Conservation (phyloP, 2,797 vertebrate species). For the Oreochromis grahami region DNA sequence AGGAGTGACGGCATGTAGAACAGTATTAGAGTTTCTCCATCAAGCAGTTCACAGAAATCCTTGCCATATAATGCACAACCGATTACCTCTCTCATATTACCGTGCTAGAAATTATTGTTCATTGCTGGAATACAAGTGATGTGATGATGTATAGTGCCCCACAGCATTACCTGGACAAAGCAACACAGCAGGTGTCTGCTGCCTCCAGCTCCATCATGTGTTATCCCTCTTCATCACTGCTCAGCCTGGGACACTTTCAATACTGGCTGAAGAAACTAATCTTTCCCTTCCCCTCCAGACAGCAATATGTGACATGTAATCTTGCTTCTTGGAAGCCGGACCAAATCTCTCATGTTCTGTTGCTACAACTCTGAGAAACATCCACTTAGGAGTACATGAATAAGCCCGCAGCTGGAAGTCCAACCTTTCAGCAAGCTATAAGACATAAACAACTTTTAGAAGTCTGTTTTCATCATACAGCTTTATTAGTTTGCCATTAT, state of each 20-base stretch:
- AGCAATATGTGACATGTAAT: neutral
- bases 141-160: neutral
- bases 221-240: neutral
- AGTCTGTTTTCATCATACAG: neutral
- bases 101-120: neutral
- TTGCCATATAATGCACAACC: neutral
- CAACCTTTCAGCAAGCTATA: neutral
- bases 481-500: neutral
- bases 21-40: neutral
- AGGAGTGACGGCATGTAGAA: neutral
- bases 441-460: neutral
- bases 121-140: neutral
- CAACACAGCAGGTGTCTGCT: neutral
- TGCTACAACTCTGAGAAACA: neutral
- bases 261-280: neutral
- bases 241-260: neutral
- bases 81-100: neutral
- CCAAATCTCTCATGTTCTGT: neutral
- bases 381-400: neutral
- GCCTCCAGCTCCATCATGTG: neutral
- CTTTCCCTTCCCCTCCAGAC: neutral
- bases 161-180: neutral
- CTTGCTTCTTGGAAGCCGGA: neutral
- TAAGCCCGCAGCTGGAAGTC: neutral
- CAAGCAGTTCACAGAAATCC: neutral